These are phyloP conservation scores for Odontophorus gujanensis DNA, from an alignment of 2,113 vertebrate species.

Conservation along the genomic window DNA sequence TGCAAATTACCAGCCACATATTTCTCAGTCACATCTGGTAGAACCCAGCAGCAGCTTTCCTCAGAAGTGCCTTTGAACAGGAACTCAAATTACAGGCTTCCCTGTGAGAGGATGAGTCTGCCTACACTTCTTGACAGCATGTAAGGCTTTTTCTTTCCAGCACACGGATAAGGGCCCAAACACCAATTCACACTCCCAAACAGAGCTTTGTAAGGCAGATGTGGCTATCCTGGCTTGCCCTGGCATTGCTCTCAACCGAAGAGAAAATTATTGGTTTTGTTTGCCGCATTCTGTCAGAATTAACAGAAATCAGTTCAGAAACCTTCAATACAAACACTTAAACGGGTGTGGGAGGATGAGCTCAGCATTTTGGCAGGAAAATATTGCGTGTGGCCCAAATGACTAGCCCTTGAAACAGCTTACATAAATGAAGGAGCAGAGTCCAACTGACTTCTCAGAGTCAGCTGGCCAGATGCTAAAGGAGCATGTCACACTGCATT, in stretches of 20 bases:
- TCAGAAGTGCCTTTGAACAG: neutral
- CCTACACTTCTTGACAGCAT: neutral
- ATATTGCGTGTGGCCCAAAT: neutral
- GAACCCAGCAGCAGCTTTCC: neutral
- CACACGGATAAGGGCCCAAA: neutral
- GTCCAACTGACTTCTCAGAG: neutral
- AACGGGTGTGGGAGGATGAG: neutral
- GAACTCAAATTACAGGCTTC: neutral
- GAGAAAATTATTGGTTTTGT: fast-evolving
- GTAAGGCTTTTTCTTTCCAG: neutral
- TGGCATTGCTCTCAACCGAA: neutral
- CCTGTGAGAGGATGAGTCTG: neutral
- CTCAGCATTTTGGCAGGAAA: neutral
- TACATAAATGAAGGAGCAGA: neutral
- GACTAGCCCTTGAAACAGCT: neutral
- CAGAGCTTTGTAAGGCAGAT: neutral
- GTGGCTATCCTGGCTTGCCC: neutral
- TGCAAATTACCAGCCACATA: neutral
- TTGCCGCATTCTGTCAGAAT: neutral
- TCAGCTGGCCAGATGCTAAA: neutral
- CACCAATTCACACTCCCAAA: neutral
- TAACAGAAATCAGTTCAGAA: neutral
- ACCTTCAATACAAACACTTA: neutral
- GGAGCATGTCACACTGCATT: neutral
- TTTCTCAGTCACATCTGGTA: slow-evolving; percentile 27